Evolutionary conservation across 2,888 invertebrate genomes (phyloP).

Genomic region (Parochlus steinenii): DNA sequence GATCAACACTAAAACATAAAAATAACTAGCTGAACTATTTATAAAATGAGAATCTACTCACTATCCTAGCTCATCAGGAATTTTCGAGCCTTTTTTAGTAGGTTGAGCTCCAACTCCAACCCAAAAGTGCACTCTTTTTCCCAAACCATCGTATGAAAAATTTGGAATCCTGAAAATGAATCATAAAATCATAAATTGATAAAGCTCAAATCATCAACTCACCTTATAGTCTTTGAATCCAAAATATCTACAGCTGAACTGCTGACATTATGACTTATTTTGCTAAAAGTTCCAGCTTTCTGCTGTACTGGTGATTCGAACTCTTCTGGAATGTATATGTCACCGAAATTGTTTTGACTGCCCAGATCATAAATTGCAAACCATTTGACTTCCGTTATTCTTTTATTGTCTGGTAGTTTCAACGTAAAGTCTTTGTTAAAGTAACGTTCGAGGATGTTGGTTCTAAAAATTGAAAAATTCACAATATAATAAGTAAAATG

Average conservation of each 20-base stretch:
- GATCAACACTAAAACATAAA: slow-evolving; percentile 46
- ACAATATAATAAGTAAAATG: neutral
- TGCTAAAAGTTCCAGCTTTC: slow-evolving; percentile 35
- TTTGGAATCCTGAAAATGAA: slow-evolving; percentile 42
- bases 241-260: slow-evolving; percentile 57
- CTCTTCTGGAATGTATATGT: slow-evolving; percentile 77
- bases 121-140: slow-evolving; percentile 70
- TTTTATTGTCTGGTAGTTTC: slow-evolving; percentile 67
- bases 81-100: slow-evolving; percentile 58
- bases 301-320: slow-evolving; percentile 71
- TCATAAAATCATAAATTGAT: slow-evolving; percentile 15
- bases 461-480: slow-evolving; percentile 33
- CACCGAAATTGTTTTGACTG: slow-evolving; percentile 76
- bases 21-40: neutral
- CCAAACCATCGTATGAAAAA: slow-evolving; percentile 61
- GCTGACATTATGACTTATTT: slow-evolving; percentile 45
- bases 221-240: slow-evolving; percentile 65
- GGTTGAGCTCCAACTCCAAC: slow-evolving; percentile 79
- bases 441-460: slow-evolving; percentile 71
- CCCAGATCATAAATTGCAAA: slow-evolving; percentile 74
- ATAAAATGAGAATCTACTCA: slow-evolving; percentile 35
- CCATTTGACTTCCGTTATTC: slow-evolving; percentile 77
- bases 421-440: slow-evolving; percentile 71
- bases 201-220: neutral
- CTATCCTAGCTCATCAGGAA: slow-evolving; percentile 88